Conservation (phyloP, 2,113 vertebrate species). For the Heptranchias perlo region DNA sequence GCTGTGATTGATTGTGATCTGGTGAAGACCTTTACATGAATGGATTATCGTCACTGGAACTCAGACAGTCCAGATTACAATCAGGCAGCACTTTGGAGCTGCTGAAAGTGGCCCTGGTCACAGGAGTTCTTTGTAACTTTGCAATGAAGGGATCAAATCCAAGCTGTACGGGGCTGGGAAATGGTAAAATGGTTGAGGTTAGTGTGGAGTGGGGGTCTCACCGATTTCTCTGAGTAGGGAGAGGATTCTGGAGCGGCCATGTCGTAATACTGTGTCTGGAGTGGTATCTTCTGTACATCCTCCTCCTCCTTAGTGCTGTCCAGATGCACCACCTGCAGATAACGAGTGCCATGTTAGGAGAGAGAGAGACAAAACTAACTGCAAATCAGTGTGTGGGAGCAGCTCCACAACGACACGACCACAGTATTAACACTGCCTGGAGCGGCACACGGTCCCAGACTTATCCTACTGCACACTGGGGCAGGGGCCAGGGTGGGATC, state of each 20-base stretch:
- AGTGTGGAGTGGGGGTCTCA: conserved; percentile 57
- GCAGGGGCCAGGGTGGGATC: too few species aligned
- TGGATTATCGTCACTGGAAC: not conserved
- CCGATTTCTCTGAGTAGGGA: conserved; percentile 70
- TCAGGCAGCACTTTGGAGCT: not conserved
- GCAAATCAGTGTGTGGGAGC: not conserved
- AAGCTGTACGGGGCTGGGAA: not conserved
- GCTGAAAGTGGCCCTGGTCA: not conserved
- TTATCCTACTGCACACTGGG: not conserved
- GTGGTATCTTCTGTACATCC: conserved; percentile 71
- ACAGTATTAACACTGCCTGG: not conserved
- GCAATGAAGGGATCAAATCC: not conserved
- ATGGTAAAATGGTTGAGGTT: not conserved
- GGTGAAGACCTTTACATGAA: not conserved
- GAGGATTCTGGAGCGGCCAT: conserved; percentile 69
- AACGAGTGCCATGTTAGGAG: not conserved
- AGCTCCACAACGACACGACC: not conserved
- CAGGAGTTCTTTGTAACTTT: not conserved
- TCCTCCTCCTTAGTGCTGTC: conserved; percentile 67
- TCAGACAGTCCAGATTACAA: not conserved
- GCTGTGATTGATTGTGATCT: not conserved
- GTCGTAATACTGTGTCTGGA: conserved; percentile 78
- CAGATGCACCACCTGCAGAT: conserved; percentile 70
- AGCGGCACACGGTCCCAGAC: not conserved
- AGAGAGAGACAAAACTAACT: not conserved